Percentiles rank a stretch among this genome's conserved stretches.
Evolutionary conservation across 2,888 invertebrate genomes (phyloP).

Genomic region (Xestoiulus laeticollis): DNA sequence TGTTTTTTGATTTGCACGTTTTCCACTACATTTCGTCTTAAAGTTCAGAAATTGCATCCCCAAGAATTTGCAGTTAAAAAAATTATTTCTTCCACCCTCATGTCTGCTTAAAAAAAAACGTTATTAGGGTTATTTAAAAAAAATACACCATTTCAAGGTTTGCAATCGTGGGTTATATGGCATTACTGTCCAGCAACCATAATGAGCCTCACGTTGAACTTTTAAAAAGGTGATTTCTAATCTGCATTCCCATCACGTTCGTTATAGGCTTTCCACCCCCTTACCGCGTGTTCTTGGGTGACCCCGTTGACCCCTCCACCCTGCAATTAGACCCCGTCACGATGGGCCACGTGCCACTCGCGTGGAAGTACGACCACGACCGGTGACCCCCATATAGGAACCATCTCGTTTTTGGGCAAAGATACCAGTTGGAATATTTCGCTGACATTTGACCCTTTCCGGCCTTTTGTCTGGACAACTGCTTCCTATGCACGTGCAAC

Average conservation of each 20-base stretch:
- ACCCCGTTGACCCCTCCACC: not conserved
- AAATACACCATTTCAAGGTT: too few species aligned
- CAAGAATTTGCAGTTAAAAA: too few species aligned
- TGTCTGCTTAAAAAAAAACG: too few species aligned
- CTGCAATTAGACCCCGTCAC: conserved; percentile 1
- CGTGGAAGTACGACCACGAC: not conserved
- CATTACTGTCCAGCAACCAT: not conserved
- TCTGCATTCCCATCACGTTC: not conserved
- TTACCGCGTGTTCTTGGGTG: not conserved
- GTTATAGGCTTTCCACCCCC: not conserved
- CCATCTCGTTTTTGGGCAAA: not conserved
- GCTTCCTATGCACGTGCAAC: not conserved
- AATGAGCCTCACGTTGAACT: too few species aligned
- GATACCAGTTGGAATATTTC: not conserved
- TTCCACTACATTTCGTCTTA: too few species aligned
- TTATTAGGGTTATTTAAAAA: too few species aligned
- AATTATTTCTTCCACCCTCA: too few species aligned
- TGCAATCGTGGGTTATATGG: not conserved
- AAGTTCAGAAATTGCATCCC: too few species aligned
- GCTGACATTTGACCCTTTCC: not conserved
- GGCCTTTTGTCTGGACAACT: not conserved
- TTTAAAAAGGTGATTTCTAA: not conserved
- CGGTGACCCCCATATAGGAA: conserved; percentile 3
- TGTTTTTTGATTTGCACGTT: too few species aligned
- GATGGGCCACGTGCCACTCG: not conserved